A percentile compares a stretch with the other conserved stretches of the same genome.
phyloP scores from a whole-genome alignment of 2,797 vertebrate species.

The Enoplosus armatus region DNA sequence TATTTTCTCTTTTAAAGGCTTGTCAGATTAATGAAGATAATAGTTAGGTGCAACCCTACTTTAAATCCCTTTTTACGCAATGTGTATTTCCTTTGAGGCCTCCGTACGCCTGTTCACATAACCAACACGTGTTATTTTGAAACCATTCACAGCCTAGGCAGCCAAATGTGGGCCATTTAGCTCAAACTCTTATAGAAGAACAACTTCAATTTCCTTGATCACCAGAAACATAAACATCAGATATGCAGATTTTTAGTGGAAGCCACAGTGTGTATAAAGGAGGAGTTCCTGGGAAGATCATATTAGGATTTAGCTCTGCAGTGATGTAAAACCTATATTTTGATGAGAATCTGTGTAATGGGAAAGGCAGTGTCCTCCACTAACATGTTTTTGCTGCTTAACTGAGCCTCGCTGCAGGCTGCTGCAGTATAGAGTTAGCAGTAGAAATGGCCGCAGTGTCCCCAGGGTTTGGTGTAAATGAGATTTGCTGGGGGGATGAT shows the following conservation, averaged over 20 bases:
- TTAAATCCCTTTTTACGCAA: background rate
- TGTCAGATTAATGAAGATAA: background rate
- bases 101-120: background rate
- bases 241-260: background rate
- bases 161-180: background rate
- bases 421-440: conserved; percentile 56
- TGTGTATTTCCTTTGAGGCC: background rate
- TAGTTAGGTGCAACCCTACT: background rate
- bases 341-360: conserved; percentile 23
- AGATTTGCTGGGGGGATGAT: conserved; percentile 78
- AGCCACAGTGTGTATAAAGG: background rate
- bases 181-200: background rate
- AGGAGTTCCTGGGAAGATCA: background rate
- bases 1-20: background rate
- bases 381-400: conserved; percentile 35
- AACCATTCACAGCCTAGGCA: background rate
- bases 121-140: background rate
- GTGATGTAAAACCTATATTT: background rate
- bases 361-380: background rate
- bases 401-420: conserved; percentile 32
- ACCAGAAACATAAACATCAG: background rate
- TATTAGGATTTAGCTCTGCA: conserved; percentile 5
- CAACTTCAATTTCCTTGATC: background rate
- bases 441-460: conserved; percentile 68
- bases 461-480: conserved; percentile 71